Conservation (phyloP, 2,888 invertebrate genomes). For the Lissonota sp. region DNA sequence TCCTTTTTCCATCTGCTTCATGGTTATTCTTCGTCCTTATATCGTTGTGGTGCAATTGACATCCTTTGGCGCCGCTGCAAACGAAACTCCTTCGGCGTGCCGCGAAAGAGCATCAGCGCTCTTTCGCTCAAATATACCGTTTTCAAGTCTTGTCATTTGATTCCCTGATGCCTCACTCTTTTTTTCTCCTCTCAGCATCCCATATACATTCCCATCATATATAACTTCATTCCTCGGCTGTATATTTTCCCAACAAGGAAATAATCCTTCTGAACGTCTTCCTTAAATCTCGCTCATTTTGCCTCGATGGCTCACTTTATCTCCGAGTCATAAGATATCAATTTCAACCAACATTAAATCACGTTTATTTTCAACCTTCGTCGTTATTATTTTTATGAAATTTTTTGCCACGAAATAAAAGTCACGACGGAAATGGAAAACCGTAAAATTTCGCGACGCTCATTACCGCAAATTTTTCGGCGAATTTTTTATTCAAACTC, state of each 20-base stretch:
- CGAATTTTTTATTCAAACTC: too few relatives aligned
- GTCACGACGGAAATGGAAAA: not conserved
- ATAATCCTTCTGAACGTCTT: conserved; percentile 31
- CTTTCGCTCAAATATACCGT: conserved; percentile 60
- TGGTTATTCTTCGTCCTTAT: conserved; percentile 65
- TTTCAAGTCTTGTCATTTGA: conserved; percentile 69
- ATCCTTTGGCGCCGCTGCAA: conserved; percentile 74
- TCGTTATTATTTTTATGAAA: not conserved
- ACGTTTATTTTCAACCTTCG: not conserved
- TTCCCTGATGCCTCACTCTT: conserved; percentile 45
- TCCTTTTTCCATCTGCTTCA: conserved; percentile 52
- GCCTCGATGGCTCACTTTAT: conserved; percentile 32
- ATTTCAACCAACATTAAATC: not conserved
- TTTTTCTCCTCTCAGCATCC: conserved; percentile 25
- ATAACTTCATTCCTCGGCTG: conserved; percentile 14
- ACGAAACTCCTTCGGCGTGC: conserved; percentile 70
- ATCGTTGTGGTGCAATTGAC: conserved; percentile 73
- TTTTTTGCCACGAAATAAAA: not conserved
- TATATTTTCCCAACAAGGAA: conserved; percentile 25
- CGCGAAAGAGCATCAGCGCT: conserved; percentile 37
- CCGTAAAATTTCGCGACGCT: not conserved
- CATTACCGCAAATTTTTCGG: too few relatives aligned
- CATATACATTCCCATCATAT: not conserved
- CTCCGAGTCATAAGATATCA: conserved; percentile 40
- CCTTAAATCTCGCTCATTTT: conserved; percentile 46